Base-by-base conservation (phyloP, 2,113 vertebrate species). In the Larimichthys crocea region DNA sequence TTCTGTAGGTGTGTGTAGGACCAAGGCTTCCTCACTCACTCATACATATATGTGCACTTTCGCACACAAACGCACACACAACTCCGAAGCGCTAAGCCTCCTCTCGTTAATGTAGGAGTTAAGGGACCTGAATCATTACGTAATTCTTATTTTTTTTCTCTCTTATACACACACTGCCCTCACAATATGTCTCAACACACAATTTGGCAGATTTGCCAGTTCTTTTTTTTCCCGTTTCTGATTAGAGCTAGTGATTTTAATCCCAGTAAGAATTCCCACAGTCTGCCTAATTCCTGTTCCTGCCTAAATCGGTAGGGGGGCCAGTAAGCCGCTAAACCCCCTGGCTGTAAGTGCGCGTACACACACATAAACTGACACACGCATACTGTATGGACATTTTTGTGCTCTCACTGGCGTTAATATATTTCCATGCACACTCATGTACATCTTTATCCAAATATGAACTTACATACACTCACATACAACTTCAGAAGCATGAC, bases 201-300 rank as follows among this genome's bases (percentile, higher is more conserved):
- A 83, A 35, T 88, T 84, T 81, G 57, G 26, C 52, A 50, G 87
- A 84, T 91, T 89, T 88, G 49, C 55, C 46, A 35, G 49, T 66
- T 22, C 2, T 57, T 49, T 77, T 76, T 84, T 62, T 14, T 42
- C 12, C 53, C 7, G 2, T 89, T 87, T 82, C 62, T 91, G 84
- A 93, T 91, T 89, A 88, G 90, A 86, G 81, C 88, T 83, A 79
- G 62, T 75, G 72, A 87, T 89, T 88, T 88, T 87, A 90, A 92
- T 91, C 81, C 88, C 79, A 87, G 88, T 86, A 91, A 91, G 91
- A 92, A 93, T 93, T 94, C 89, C 85, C 91, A 91, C 87, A 93
- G 88, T 90, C 84, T 84, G 83, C 70, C 86, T 91, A 89, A 91
- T 90, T 91, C 89, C 86, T 86, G 77, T 72, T 84, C 42, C 79